Base-by-base conservation (phyloP, 1,140 invertebrate genomes). In the Habropoda laboriosa region DNA sequence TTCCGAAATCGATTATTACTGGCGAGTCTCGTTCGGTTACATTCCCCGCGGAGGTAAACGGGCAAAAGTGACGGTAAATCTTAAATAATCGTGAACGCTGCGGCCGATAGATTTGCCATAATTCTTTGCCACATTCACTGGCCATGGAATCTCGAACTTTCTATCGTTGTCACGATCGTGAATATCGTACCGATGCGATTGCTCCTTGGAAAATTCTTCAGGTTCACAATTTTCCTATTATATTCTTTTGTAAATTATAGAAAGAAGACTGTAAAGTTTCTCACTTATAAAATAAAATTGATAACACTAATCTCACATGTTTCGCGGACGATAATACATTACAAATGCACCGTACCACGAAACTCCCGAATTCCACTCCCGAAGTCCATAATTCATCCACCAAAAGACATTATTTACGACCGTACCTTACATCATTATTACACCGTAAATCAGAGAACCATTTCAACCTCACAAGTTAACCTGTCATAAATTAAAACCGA, bases 1-100 rank as follows among this genome's bases (percentile, higher is more conserved):
- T 55, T 70, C 53, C n/a, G 53, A 70, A 47, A 47, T 60, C 63
- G 63, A 57, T 70, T 47, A 77, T 58, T 70, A 77, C 13, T 0
- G 18, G 5, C 27, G 18, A 10, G 12, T n/a, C n/a, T n/a, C 18
- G 7, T 75, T 18, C 30, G 24, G 32, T 73, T 60, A 27, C 24
- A 32, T 74, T 40, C 32, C 45, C 35, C 6, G n/a, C 7, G 71
- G 45, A 40, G 32, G 5, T 74, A 40, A 74, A 64, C n/a, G 24
- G 18, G 13, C n/a, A 24, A 73, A 40, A 64, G 42, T 40, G 45
- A 64, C 58, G 45, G 58, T 74, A 74, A 63, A 47, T 74, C 45
- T 51, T 40, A 27, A 64, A 74, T 74, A 63, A 63, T 73, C n/a
- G 71, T 27, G 57, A 60, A 73, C 12, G 42, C n/a, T 18, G 21